These are phyloP conservation scores for Ochropleura leucogaster DNA, from an alignment of 2,888 invertebrate genomes.

Conservation along the genomic window DNA sequence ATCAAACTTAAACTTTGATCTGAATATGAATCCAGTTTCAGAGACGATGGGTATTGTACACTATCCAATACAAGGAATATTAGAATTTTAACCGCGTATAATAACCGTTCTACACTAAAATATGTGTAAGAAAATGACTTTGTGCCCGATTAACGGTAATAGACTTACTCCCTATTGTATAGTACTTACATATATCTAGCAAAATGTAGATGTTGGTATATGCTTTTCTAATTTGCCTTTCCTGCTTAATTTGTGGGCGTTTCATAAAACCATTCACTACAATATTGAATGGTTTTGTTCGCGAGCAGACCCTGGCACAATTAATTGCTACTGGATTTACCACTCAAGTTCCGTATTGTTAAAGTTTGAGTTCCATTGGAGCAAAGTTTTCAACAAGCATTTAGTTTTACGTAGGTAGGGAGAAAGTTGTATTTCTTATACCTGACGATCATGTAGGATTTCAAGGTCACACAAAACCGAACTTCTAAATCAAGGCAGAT, in stretches of 20 bases:
- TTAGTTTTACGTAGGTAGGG: slow-evolving; percentile 20
- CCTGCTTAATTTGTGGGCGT: slow-evolving; percentile 19
- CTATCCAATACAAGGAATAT: no score
- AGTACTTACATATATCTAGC: not conserved
- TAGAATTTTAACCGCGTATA: no score
- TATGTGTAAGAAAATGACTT: not conserved
- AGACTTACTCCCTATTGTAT: not conserved
- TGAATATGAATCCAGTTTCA: not conserved
- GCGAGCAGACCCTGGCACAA: slow-evolving; percentile 34
- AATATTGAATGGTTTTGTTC: slow-evolving; percentile 40
- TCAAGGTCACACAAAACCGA: not conserved
- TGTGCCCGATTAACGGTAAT: not conserved
- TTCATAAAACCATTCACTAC: slow-evolving; percentile 27
- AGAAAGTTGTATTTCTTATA: slow-evolving; percentile 8
- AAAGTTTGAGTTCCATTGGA: slow-evolving; percentile 32
- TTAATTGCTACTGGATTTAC: slow-evolving; percentile 51
- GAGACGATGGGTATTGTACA: not conserved
- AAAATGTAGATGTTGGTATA: not conserved
- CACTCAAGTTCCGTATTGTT: slow-evolving; percentile 50
- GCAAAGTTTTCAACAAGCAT: slow-evolving; percentile 38
- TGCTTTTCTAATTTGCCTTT: not conserved
- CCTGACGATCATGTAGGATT: not conserved
- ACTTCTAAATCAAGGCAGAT: not conserved
- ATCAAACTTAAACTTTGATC: not conserved
- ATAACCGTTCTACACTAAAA: not conserved